A percentile compares a stretch with the other conserved stretches of the same genome.
Evolutionary conservation across 2,113 vertebrate species (phyloP).

Genomic region (Aldabrachelys gigantea): DNA sequence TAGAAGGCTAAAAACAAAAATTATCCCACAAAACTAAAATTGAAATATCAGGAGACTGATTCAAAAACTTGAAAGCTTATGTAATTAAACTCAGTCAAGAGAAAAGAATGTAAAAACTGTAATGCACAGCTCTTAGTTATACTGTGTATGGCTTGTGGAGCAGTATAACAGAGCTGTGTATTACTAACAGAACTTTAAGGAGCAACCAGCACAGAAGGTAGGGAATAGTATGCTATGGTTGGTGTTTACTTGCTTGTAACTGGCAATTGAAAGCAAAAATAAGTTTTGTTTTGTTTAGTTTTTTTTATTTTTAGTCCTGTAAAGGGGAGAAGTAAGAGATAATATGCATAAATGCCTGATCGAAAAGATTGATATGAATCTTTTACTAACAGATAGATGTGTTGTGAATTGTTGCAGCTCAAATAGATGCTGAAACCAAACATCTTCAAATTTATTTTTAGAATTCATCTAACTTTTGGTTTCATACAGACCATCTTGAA

Average conservation of each 20-base stretch:
- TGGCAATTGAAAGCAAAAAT: neutral
- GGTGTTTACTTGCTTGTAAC: rapidly evolving
- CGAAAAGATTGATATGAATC: neutral
- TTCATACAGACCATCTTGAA: neutral
- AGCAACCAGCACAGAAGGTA: neutral
- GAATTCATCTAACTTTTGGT: neutral
- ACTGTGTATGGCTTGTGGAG: neutral
- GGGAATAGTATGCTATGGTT: neutral
- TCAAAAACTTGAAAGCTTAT: no score
- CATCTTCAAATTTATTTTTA: rapidly evolving
- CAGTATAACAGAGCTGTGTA: no score
- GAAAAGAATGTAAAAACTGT: no score
- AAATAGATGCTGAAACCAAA: rapidly evolving
- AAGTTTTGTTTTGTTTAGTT: neutral
- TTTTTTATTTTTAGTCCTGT: neutral
- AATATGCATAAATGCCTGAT: neutral
- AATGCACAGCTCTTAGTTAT: neutral
- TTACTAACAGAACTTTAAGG: neutral
- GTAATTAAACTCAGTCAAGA: neutral
- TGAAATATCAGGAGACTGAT: neutral
- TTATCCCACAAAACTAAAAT: neutral
- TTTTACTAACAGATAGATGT: neutral
- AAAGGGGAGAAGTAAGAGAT: neutral
- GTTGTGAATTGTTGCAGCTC: neutral
- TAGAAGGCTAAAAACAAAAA: neutral